These are phyloP conservation scores for Epinotia nisella DNA, from an alignment of 2,888 invertebrate species.

Conservation along the genomic window DNA sequence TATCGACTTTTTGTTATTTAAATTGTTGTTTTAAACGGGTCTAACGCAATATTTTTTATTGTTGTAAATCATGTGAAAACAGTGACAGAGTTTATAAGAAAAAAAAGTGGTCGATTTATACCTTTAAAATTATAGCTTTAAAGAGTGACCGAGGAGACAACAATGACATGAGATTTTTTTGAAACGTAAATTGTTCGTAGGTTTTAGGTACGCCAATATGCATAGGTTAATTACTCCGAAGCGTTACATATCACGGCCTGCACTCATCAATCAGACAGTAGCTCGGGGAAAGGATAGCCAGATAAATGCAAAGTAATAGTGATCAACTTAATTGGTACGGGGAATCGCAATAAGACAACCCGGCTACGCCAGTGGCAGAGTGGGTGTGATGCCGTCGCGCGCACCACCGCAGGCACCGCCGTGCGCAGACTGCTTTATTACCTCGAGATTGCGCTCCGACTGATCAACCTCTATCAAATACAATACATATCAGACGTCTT, in stretches of 20 bases:
- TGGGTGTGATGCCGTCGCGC: constrained; percentile 50
- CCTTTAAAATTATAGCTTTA: too few species aligned
- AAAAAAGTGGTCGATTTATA: too few species aligned
- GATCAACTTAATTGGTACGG: constrained; percentile 52
- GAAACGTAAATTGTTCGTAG: too few species aligned
- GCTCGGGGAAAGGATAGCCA: constrained; percentile 25
- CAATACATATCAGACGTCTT: constrained; percentile 60
- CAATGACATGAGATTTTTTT: too few species aligned
- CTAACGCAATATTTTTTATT: too few species aligned
- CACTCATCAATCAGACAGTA: neutral
- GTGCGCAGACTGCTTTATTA: constrained; percentile 58
- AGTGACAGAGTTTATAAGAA: too few species aligned
- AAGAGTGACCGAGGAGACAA: too few species aligned
- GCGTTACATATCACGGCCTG: neutral
- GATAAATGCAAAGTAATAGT: constrained; percentile 40
- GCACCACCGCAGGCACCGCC: constrained; percentile 46
- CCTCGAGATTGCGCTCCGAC: constrained; percentile 53
- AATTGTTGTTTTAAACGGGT: too few species aligned
- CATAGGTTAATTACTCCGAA: neutral
- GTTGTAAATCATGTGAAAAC: too few species aligned
- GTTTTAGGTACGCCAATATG: too few species aligned
- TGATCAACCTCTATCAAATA: constrained; percentile 57
- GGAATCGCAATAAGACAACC: constrained; percentile 45
- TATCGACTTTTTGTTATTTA: too few species aligned
- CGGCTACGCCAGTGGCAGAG: constrained; percentile 38